Evolutionary conservation across 2,888 invertebrate species (phyloP).

Genomic region (Oscheius sp.): DNA sequence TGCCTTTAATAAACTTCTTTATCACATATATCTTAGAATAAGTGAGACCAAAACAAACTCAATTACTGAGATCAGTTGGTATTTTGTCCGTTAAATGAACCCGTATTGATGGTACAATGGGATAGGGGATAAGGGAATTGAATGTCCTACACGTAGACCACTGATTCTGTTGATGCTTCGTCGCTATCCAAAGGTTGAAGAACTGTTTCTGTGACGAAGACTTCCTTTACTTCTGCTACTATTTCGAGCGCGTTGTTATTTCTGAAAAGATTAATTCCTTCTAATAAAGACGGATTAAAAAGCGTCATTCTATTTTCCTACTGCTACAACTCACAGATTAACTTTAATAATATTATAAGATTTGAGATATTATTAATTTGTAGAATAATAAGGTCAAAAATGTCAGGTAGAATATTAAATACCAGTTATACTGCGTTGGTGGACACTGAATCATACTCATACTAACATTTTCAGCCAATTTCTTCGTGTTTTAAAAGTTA

Average conservation of each 20-base stretch:
- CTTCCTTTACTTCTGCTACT: neutral
- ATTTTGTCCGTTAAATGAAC: neutral
- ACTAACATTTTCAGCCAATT: no score
- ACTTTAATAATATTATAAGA: neutral
- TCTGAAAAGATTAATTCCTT: constrained; percentile 2
- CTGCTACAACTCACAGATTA: neutral
- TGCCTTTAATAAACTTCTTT: neutral
- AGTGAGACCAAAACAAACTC: constrained; percentile 31
- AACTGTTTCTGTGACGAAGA: constrained; percentile 16
- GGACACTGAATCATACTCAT: no score
- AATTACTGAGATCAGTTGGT: neutral
- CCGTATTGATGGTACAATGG: no score
- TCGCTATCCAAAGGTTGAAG: constrained; percentile 12
- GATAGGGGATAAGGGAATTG: no score
- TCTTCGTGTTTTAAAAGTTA: no score
- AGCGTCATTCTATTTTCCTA: neutral
- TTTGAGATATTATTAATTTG: neutral
- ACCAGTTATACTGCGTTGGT: no score
- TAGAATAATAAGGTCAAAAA: constrained; percentile 2
- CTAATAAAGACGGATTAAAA: neutral
- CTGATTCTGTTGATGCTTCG: constrained; percentile 8
- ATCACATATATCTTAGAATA: constrained; percentile 12
- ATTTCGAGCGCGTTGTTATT: constrained; percentile 1
- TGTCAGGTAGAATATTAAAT: neutral
- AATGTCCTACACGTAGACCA: constrained; percentile 23